These are phyloP conservation scores for Metallyticus violacea DNA, from an alignment of 2,888 invertebrate genomes.

Conservation along the genomic window DNA sequence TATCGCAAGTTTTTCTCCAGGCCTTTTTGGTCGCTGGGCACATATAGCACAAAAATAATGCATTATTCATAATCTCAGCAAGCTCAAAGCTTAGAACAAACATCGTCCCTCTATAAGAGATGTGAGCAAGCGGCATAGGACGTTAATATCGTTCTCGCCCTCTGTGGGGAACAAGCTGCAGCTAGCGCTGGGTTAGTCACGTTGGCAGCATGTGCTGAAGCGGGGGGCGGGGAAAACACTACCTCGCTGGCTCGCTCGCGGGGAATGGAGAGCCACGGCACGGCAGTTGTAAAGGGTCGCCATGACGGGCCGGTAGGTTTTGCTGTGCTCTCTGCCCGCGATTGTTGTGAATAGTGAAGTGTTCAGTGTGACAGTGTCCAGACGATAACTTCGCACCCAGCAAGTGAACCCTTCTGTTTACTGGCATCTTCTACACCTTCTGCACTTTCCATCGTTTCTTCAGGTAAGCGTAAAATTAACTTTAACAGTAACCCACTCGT, in stretches of 20 bases:
- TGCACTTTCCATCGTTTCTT: not conserved
- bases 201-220: not conserved
- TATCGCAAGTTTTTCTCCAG: too few relatives aligned
- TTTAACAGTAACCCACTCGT: too few relatives aligned
- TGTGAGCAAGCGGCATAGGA: too few relatives aligned
- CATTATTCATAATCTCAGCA: too few relatives aligned
- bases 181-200: not conserved
- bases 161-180: not conserved
- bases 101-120: too few relatives aligned
- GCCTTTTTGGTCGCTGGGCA: too few relatives aligned
- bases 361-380: not conserved
- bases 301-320: constrained; percentile 11
- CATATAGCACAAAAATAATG: too few relatives aligned
- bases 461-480: not conserved
- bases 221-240: too few relatives aligned
- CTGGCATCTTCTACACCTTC: not conserved
- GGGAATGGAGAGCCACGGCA: not conserved
- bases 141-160: too few relatives aligned
- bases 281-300: constrained; percentile 10
- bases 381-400: not conserved
- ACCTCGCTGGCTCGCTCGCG: not conserved
- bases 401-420: not conserved
- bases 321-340: not conserved
- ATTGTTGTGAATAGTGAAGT: not conserved
- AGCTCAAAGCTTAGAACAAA: too few relatives aligned